A percentile compares a stretch with the other conserved stretches of the same genome.
phyloP scores from a whole-genome alignment of 92 coral and sea anemone genomes.

The Bergia puertoricense region DNA sequence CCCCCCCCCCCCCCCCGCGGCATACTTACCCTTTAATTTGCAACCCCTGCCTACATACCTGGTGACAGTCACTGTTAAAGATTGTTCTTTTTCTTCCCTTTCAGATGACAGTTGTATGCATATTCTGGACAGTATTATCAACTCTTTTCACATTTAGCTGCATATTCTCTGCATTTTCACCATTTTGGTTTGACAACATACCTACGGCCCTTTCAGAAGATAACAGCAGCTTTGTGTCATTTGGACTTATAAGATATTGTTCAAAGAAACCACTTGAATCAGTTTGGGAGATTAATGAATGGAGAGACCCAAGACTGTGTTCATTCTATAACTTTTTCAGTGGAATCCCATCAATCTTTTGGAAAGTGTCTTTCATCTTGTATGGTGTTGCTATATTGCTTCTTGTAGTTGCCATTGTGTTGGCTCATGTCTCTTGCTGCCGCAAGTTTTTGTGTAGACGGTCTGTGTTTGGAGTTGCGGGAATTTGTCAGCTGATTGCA shows the following conservation, averaged over 20 bases:
- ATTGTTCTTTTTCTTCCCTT: conserved; percentile 14
- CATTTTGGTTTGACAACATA: conserved; percentile 82
- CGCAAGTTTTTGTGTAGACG: conserved; percentile 57
- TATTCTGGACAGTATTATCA: conserved; percentile 74
- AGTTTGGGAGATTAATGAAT: conserved; percentile 69
- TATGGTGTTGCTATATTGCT: conserved; percentile 66
- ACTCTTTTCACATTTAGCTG: conserved; percentile 56
- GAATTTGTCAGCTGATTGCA: conserved; percentile 65
- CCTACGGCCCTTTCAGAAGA: conserved; percentile 64
- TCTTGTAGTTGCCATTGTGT: conserved; percentile 52
- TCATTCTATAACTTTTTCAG: conserved; percentile 67
- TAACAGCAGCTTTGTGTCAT: conserved; percentile 72
- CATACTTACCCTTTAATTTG: no score
- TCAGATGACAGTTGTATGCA: conserved; percentile 76
- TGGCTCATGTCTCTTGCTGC: conserved; percentile 76
- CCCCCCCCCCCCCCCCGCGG: no score
- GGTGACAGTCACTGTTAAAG: not conserved
- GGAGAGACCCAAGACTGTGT: conserved; percentile 69
- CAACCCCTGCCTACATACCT: not conserved
- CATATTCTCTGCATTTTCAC: conserved; percentile 74
- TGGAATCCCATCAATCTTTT: conserved; percentile 81
- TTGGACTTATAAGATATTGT: conserved; percentile 81
- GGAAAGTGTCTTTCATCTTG: conserved; percentile 72
- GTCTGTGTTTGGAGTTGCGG: conserved; percentile 72
- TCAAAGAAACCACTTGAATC: conserved; percentile 65